phyloP scores from a whole-genome alignment of 2,113 vertebrate species.

The Tylochromis polylepis region DNA sequence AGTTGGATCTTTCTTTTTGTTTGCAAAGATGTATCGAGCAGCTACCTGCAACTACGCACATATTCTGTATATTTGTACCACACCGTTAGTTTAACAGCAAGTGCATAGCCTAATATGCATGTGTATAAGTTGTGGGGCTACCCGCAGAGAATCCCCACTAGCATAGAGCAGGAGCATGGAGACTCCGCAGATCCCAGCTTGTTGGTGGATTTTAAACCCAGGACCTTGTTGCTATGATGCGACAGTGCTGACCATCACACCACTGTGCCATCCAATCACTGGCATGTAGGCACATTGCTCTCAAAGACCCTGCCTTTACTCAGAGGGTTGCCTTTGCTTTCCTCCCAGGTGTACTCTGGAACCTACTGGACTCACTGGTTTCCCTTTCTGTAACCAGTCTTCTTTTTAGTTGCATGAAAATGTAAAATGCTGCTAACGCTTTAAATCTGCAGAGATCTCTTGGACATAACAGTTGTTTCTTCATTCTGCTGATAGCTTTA shows the following conservation, averaged over 20 bases:
- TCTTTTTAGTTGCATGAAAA: background rate
- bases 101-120: rapidly evolving
- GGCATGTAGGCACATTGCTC: background rate
- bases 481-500: background rate
- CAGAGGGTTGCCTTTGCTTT: rapidly evolving
- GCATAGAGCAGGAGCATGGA: rapidly evolving
- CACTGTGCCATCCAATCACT: background rate
- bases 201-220: background rate
- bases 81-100: background rate
- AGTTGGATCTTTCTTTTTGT: background rate
- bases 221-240: background rate
- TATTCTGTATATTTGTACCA: background rate
- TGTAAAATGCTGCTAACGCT: background rate
- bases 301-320: background rate
- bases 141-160: background rate
- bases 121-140: background rate
- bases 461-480: background rate
- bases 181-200: background rate
- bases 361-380: background rate
- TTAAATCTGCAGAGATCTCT: background rate
- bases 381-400: background rate
- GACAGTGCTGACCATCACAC: background rate
- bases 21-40: background rate
- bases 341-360: background rate
- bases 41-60: background rate